These are phyloP conservation scores for Spisula subtruncata DNA, from an alignment of 2,888 invertebrate species.

Conservation along the genomic window DNA sequence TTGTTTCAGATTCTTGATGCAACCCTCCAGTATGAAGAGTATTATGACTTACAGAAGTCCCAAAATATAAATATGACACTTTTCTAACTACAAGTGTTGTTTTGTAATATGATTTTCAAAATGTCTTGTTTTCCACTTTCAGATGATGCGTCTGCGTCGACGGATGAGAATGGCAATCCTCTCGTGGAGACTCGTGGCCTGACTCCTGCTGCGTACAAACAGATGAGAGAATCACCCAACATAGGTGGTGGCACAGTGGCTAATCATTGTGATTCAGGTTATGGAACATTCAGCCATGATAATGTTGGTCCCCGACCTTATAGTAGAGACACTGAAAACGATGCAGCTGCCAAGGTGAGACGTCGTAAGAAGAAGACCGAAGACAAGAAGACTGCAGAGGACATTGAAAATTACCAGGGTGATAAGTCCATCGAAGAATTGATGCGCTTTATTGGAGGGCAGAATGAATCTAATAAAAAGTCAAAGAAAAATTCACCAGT, in stretches of 20 bases:
- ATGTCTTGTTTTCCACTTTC: conserved; percentile 55
- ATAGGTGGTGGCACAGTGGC: conserved; percentile 61
- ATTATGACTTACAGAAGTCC: neutral
- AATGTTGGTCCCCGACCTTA: conserved; percentile 35
- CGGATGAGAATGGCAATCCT: conserved; percentile 84
- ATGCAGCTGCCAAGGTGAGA: conserved; percentile 43
- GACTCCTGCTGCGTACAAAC: conserved; percentile 69
- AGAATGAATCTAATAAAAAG: conserved; percentile 72
- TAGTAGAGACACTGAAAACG: conserved; percentile 47
- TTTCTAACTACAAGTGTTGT: neutral
- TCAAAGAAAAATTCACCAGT: conserved; percentile 67
- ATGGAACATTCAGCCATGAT: conserved; percentile 53
- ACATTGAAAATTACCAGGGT: conserved; percentile 79
- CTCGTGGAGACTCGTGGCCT: conserved; percentile 58
- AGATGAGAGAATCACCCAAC: conserved; percentile 80
- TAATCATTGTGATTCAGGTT: conserved; percentile 47
- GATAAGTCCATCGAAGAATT: conserved; percentile 76
- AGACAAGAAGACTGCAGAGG: conserved; percentile 70
- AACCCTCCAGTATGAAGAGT: neutral
- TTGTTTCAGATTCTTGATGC: neutral
- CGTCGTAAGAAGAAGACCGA: conserved; percentile 70
- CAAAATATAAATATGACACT: neutral
- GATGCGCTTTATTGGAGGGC: conserved; percentile 79
- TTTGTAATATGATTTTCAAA: conserved; percentile 7
- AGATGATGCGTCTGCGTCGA: conserved; percentile 71